These are phyloP conservation scores for Coccyzus lansbergi DNA, from an alignment of 2,797 vertebrate genomes.

Conservation along the genomic window DNA sequence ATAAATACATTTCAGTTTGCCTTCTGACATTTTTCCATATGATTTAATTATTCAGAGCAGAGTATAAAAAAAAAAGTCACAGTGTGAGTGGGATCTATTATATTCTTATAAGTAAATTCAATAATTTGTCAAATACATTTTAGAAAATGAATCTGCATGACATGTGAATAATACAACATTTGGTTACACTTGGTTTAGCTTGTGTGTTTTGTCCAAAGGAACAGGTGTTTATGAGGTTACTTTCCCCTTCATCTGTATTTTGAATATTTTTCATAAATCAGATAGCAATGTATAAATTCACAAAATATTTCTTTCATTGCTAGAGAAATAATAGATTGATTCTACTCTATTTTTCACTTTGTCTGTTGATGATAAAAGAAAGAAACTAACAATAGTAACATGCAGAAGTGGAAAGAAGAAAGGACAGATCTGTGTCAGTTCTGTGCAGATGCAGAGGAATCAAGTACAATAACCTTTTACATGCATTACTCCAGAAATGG, in stretches of 20 bases:
- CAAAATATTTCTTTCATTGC: slow-evolving; percentile 58
- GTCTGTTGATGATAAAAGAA: neutral
- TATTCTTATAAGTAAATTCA: slow-evolving; percentile 42
- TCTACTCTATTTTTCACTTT: slow-evolving; percentile 33
- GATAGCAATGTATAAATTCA: slow-evolving; percentile 61
- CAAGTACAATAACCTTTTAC: slow-evolving; percentile 57
- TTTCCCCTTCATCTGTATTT: slow-evolving; percentile 45
- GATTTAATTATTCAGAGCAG: slow-evolving; percentile 74
- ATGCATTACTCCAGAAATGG: neutral
- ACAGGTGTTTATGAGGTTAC: slow-evolving; percentile 72
- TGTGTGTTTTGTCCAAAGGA: slow-evolving; percentile 69
- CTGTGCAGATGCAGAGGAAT: slow-evolving; percentile 52
- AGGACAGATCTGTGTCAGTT: slow-evolving; percentile 32
- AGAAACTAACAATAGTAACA: slow-evolving; percentile 16
- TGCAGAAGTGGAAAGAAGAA: neutral
- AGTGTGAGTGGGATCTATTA: slow-evolving; percentile 52
- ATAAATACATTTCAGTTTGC: slow-evolving; percentile 79
- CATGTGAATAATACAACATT: slow-evolving; percentile 70
- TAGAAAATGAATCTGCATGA: slow-evolving; percentile 60
- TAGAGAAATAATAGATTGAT: slow-evolving; percentile 48
- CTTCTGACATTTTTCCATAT: slow-evolving; percentile 75
- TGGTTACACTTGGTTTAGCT: slow-evolving; percentile 64
- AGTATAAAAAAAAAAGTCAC: slow-evolving; percentile 26
- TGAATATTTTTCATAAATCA: slow-evolving; percentile 67
- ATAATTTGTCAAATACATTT: slow-evolving; percentile 48